A percentile compares a stretch with the other conserved stretches of the same genome.
Evolutionary conservation across 2,888 invertebrate species (phyloP).

Genomic region (Tenodera sinensis): DNA sequence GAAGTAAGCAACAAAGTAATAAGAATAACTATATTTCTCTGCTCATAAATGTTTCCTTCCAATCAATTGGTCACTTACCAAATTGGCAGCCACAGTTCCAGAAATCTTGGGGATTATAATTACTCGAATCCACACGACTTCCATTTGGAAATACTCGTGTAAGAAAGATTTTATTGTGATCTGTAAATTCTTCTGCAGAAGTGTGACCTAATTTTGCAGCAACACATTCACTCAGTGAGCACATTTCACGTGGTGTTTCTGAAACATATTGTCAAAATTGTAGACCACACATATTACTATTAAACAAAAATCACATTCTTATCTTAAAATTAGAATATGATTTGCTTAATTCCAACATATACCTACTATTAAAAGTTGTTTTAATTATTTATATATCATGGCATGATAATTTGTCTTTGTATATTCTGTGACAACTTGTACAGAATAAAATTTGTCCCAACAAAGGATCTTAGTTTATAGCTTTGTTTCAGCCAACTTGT

Average conservation of each 20-base stretch:
- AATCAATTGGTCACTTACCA: conserved; percentile 41
- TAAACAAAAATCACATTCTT: no score
- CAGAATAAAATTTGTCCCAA: no score
- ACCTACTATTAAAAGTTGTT: no score
- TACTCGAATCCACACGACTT: conserved; percentile 51
- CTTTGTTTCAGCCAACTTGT: no score
- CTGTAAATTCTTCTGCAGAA: conserved; percentile 44
- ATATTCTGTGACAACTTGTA: no score
- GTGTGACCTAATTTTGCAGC: conserved; percentile 41
- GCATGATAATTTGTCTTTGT: no score
- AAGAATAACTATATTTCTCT: no score
- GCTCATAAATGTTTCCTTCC: neutral
- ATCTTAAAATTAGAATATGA: no score
- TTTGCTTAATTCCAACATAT: no score
- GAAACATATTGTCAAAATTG: conserved; percentile 23
- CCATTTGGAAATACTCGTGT: conserved; percentile 52
- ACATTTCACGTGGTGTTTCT: conserved; percentile 43
- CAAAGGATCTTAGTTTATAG: no score
- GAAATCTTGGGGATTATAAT: conserved; percentile 51
- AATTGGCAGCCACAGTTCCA: conserved; percentile 57
- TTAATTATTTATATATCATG: no score
- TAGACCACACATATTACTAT: no score
- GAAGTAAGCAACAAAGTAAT: neutral
- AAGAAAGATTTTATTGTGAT: conserved; percentile 42
- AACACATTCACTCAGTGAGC: conserved; percentile 40